Conservation (phyloP, 2,888 invertebrate genomes). For the Temnothorax unifasciatus region DNA sequence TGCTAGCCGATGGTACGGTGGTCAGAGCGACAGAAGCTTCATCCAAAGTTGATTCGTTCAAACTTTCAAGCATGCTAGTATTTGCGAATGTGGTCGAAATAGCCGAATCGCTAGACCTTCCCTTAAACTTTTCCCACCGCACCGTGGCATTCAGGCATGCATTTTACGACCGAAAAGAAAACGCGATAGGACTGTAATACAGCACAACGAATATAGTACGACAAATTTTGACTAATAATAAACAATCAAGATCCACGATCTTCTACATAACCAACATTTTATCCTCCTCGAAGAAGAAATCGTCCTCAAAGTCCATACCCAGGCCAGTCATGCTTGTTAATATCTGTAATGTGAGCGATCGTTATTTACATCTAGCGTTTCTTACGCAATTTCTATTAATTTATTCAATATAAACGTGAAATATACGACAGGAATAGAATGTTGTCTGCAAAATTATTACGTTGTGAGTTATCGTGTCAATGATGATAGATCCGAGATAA, state of each 20-base stretch:
- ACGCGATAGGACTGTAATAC: slow-evolving; percentile 76
- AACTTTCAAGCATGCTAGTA: slow-evolving; percentile 59
- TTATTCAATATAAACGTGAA: neutral
- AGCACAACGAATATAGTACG: slow-evolving; percentile 68
- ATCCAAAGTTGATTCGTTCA: slow-evolving; percentile 55
- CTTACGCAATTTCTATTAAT: neutral
- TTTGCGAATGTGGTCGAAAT: slow-evolving; percentile 38
- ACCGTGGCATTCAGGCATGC: slow-evolving; percentile 80
- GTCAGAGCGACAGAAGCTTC: slow-evolving; percentile 68
- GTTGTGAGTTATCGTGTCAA: neutral
- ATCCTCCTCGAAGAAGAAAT: slow-evolving; percentile 85
- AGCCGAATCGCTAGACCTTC: slow-evolving; percentile 51
- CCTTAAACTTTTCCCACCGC: slow-evolving; percentile 78
- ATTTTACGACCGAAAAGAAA: slow-evolving; percentile 80
- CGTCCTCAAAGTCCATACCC: slow-evolving; percentile 84
- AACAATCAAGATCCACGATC: slow-evolving; percentile 48
- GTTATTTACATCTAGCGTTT: neutral
- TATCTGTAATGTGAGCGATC: slow-evolving; percentile 54
- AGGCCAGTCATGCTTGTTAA: slow-evolving; percentile 41
- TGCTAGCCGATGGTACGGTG: slow-evolving; percentile 77
- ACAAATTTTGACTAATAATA: slow-evolving; percentile 53
- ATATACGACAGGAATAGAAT: neutral
- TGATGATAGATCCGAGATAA: neutral
- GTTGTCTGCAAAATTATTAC: neutral
- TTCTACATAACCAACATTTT: slow-evolving; percentile 84